These are phyloP conservation scores for Papilio machaon DNA, from an alignment of 1,140 invertebrate genomes.

Conservation along the genomic window DNA sequence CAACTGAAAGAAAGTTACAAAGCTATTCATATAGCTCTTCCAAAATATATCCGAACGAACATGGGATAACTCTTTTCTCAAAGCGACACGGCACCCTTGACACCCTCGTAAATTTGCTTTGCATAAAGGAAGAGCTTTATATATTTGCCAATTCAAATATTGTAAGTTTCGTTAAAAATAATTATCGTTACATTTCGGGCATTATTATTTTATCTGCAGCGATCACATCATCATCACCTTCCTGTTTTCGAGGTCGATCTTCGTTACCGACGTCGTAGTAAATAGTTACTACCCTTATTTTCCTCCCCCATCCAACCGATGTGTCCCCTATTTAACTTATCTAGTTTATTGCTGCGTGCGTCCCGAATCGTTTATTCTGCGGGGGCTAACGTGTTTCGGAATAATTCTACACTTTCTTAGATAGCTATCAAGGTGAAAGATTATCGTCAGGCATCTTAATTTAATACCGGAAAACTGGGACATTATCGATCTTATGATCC, in stretches of 20 bases:
- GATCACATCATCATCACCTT: neutral
- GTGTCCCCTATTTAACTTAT: constrained; percentile 29
- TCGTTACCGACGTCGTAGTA: neutral
- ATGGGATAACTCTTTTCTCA: too few relatives aligned
- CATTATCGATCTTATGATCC: neutral
- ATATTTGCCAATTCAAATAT: too few relatives aligned
- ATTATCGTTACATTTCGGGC: too few relatives aligned
- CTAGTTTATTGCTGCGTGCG: constrained; percentile 29
- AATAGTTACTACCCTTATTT: constrained; percentile 2
- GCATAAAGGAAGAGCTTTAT: too few relatives aligned
- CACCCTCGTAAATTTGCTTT: too few relatives aligned
- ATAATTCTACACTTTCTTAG: constrained; percentile 10
- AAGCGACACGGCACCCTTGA: too few relatives aligned
- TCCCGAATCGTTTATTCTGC: constrained; percentile 26
- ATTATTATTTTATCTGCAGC: too few relatives aligned
- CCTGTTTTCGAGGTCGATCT: neutral
- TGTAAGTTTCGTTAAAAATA: too few relatives aligned
- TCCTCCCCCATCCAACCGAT: neutral
- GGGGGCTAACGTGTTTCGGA: constrained; percentile 4
- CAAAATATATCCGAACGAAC: too few relatives aligned
- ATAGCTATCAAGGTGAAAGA: constrained; percentile 4
- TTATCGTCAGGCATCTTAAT: neutral
- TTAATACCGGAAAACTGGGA: neutral
- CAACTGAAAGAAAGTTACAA: too few relatives aligned
- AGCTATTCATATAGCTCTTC: too few relatives aligned